Base-by-base conservation (phyloP, 2,888 invertebrate genomes). In the Sarcophaga variegata region DNA sequence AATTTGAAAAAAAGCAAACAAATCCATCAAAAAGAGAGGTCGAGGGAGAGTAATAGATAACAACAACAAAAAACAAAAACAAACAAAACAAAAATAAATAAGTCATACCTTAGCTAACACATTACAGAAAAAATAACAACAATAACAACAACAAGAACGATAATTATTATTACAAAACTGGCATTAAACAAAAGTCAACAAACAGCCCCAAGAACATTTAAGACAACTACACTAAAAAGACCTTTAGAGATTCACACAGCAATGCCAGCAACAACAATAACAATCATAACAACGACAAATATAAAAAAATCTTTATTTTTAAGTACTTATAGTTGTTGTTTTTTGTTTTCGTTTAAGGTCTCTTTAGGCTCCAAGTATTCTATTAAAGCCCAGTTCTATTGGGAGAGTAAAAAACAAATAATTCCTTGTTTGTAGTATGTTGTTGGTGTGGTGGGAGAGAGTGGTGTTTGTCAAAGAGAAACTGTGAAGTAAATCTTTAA, bases 141-240 rank as follows among this genome's bases (percentile, higher is more conserved):
- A 72, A 81, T 6, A 76, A 60, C 17, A 27, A 14, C 37, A 66
- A 54, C 49, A 63, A 59, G 14, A 45, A 54, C 8, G 37, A 37
- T 37, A n/a, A 62, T 22, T 10, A 14, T 64, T 25, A 27, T 64
- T 27, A 11, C 17, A 80, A 78, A 62, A 60, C 72, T 72, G 82
- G 82, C 70, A 76, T 63, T 79, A 79, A 74, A 45, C 74, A 75
- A 83, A 79, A 79, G 79, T 79, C 69, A 80, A 66, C 82, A 79
- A 64, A 27, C 64, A 60, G 70, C n/a, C 71, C 37, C 66, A 69
- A 62, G n/a, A 60, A 27, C 22, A 75, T 69, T 20, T 14, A 20
- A 54, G 49, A 63, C 71, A 76, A 47, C 84, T 80, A 84, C 79
- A 75, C 59, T 12, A 27, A 54, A 75, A 75, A 62, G 62, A 10